Base-by-base conservation (phyloP, 2,888 invertebrate genomes). In the Drosophila limbata region DNA sequence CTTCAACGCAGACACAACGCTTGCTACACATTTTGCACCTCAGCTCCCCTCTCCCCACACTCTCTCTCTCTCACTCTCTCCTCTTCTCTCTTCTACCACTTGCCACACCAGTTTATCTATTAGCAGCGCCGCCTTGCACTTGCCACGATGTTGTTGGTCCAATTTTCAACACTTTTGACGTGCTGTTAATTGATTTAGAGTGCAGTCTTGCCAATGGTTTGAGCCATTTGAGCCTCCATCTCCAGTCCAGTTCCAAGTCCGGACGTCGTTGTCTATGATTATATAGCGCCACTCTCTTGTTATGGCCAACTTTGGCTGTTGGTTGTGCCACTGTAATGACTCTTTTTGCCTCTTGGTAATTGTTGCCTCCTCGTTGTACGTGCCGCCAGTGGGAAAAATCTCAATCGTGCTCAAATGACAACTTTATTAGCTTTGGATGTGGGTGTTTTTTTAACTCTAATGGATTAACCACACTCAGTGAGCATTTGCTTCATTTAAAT, bases 141-240 rank as follows among this genome's bases (percentile, higher is more conserved):
- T 67, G 70, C 55, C 64, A 42, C 57, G 42, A 45, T 42, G 45
- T 40, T 55, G 70, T 56, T 88, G 86, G 81, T 88, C 86, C 88
- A 82, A 88, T 86, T 86, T 89, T 84, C 88, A 88, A 89, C 88
- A 88, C 85, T 84, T 89, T 86, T 89, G 86, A 88, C 85, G 86
- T 80, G 88, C 72, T 86, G 90, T 85, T 86, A 86, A 86, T 89
- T 86, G 86, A 86, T 86, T 86, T 89, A 89, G 85, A 89, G 88
- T 79, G 81, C 80, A 65, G 73, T 72, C 71, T 77, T 69, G 50
- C 77, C 68, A 79, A 48, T 68, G 65, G 40, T 53, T 51, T 61
- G 50, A 37, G 42, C 63, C 60, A 37, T 53, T 51, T 61, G 55
- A 37, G 42, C 63, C 60, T 21, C 33, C 55, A n/a, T 13, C 53